phyloP scores from a whole-genome alignment of 2,797 vertebrate genomes.

The Linurgus olivaceus region DNA sequence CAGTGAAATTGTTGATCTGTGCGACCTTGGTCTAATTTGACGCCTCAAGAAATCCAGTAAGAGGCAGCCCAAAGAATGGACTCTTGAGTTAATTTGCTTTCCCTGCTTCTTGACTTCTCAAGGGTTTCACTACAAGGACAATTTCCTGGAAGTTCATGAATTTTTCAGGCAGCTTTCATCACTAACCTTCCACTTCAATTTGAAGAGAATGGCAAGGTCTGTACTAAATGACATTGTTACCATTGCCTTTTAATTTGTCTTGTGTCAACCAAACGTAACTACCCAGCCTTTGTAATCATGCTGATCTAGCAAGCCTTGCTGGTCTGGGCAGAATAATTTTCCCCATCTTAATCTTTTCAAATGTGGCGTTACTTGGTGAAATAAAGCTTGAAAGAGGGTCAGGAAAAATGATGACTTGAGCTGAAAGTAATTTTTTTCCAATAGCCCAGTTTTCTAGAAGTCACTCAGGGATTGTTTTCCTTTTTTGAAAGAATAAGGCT shows the following conservation, averaged over 20 bases:
- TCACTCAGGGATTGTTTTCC: not conserved
- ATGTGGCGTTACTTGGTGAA: not conserved
- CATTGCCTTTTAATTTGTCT: not conserved
- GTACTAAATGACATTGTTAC: not conserved
- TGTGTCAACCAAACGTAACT: not conserved
- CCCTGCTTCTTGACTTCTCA: not conserved
- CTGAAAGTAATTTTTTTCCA: not conserved
- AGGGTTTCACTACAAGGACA: not conserved
- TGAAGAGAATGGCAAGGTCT: not conserved
- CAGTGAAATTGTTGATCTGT: not conserved
- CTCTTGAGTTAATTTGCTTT: not conserved
- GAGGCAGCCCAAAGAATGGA: not conserved
- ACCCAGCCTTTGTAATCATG: not conserved
- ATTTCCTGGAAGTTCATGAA: not conserved
- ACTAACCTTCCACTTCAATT: constrained; percentile 33
- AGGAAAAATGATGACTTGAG: not conserved
- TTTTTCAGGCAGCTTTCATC: constrained; percentile 32
- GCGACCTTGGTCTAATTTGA: not conserved
- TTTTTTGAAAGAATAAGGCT: not conserved
- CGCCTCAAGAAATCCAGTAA: not conserved
- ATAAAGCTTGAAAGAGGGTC: not conserved
- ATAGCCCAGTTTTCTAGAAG: not conserved
- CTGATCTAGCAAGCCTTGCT: not conserved
- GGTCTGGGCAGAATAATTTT: not conserved
- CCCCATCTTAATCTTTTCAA: not conserved